phyloP scores from a whole-genome alignment of 2,113 vertebrate species.

The Climacteris rufus region DNA sequence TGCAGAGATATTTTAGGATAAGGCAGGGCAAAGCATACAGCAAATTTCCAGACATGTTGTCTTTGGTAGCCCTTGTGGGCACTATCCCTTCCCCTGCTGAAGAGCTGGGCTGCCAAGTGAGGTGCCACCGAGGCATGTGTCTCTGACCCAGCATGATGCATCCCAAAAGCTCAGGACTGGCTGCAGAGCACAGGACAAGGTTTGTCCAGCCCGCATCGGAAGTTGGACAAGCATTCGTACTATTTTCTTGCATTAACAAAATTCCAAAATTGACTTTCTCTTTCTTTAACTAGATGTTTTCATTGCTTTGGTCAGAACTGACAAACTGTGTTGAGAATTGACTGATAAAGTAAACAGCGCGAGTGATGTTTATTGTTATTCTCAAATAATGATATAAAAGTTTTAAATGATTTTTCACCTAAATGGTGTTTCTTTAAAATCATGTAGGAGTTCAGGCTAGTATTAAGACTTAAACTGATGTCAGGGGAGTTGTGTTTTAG shows the following conservation, averaged over 20 bases:
- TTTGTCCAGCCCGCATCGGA: neutral
- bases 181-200: neutral
- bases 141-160: neutral
- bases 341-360: slow-evolving; percentile 37
- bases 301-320: neutral
- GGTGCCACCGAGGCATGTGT: rapidly evolving
- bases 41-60: neutral
- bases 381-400: slow-evolving; percentile 45
- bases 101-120: neutral
- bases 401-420: slow-evolving; percentile 52
- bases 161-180: neutral
- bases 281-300: slow-evolving; percentile 20
- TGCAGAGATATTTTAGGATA: neutral
- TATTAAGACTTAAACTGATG: slow-evolving; percentile 41
- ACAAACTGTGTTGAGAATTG: neutral
- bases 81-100: rapidly evolving
- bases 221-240: neutral
- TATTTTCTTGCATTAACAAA: neutral
- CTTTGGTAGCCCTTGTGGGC: neutral
- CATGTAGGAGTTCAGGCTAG: slow-evolving; percentile 39
- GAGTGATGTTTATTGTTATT: slow-evolving; percentile 46
- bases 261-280: neutral
- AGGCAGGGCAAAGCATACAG: neutral
- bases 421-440: slow-evolving; percentile 46
- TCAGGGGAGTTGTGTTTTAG: slow-evolving; percentile 17